A percentile compares a stretch with the other conserved stretches of the same genome.
Conservation (phyloP, 2,888 invertebrate genomes). For the Acrocyrtus sp. region DNA sequence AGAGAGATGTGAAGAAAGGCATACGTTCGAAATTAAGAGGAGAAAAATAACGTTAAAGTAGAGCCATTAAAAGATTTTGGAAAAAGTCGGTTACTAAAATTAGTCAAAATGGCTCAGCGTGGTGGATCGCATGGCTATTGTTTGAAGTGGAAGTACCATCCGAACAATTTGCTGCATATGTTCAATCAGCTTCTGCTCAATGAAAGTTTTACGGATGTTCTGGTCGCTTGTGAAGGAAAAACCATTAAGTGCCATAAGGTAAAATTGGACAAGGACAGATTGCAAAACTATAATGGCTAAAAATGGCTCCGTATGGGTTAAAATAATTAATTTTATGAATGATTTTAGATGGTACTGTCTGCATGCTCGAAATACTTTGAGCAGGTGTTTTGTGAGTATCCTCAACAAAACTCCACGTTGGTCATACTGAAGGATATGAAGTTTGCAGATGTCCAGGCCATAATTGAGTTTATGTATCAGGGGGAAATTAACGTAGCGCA, state of each 20-base stretch:
- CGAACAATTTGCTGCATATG: constrained; percentile 74
- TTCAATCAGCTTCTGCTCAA: constrained; percentile 74
- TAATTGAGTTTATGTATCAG: constrained; percentile 95
- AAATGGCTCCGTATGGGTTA: not conserved
- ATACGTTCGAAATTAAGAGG: too few species aligned
- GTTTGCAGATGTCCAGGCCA: constrained; percentile 87
- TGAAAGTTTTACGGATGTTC: constrained; percentile 91
- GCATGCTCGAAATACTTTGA: constrained; percentile 94
- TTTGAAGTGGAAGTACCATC: constrained; percentile 62
- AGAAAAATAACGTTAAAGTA: too few species aligned
- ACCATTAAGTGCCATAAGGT: constrained; percentile 79
- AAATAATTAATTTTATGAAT: constrained; percentile 16
- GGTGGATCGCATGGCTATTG: constrained; percentile 62
- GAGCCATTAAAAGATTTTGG: too few species aligned
- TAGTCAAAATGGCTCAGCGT: constrained; percentile 54
- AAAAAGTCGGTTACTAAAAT: not conserved
- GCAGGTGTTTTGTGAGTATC: constrained; percentile 82
- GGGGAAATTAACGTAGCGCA: constrained; percentile 95
- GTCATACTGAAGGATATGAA: constrained; percentile 90
- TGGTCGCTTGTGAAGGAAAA: constrained; percentile 86
- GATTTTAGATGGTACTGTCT: constrained; percentile 82
- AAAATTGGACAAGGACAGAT: constrained; percentile 23
- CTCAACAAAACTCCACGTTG: constrained; percentile 80
- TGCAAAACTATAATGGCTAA: not conserved
- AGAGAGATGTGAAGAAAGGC: too few species aligned